A percentile compares a stretch with the other conserved stretches of the same genome.
Evolutionary conservation across 2,888 invertebrate genomes (phyloP).

Genomic region (Limenitis camilla): DNA sequence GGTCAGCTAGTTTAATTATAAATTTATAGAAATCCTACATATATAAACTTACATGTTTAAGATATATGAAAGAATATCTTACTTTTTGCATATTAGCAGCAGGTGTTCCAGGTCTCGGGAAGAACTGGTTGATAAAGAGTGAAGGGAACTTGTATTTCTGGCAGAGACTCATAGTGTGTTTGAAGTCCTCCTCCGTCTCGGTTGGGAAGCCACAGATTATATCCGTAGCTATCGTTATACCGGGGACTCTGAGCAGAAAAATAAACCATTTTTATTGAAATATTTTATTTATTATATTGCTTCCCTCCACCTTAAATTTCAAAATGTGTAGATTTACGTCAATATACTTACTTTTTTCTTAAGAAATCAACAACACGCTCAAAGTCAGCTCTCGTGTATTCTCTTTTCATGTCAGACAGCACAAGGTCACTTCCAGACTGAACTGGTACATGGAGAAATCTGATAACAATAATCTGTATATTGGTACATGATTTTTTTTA

Average conservation of each 20-base stretch:
- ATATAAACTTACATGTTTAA: no score
- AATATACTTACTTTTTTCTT: conserved; percentile 73
- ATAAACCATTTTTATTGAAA: no score
- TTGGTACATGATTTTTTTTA: no score
- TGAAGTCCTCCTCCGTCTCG: conserved; percentile 92
- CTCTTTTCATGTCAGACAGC: conserved; percentile 95
- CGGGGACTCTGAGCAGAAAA: conserved; percentile 79
- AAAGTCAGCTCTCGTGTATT: conserved; percentile 93
- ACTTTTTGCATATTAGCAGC: conserved; percentile 89
- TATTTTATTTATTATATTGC: no score
- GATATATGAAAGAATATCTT: no score
- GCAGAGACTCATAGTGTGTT: conserved; percentile 89
- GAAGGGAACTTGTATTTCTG: conserved; percentile 91
- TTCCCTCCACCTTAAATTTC: no score
- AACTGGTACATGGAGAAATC: conserved; percentile 97
- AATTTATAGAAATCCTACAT: no score
- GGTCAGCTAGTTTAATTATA: no score
- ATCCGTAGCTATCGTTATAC: conserved; percentile 96
- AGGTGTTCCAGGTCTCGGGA: conserved; percentile 95
- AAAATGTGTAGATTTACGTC: no score
- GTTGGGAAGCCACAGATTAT: conserved; percentile 99
- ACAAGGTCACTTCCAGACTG: conserved; percentile 98
- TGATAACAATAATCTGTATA: no score
- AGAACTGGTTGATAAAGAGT: conserved; percentile 98
- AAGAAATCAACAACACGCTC: conserved; percentile 90